phyloP scores from a whole-genome alignment of 2,797 vertebrate genomes.

The Girardinus metallicus region DNA sequence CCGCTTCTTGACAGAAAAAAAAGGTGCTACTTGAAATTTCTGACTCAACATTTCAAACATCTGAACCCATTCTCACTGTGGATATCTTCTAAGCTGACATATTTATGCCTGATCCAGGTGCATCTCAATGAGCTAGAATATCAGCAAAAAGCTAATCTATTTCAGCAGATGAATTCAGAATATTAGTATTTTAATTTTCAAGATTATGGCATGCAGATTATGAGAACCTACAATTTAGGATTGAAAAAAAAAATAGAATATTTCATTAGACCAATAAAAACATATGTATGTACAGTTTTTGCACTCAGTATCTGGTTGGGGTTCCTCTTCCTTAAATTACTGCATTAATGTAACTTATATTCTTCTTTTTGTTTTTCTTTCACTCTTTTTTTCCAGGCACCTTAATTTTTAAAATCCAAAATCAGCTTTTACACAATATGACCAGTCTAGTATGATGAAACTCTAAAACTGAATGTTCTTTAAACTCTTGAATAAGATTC shows the following conservation, averaged over 20 bases:
- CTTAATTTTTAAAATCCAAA: neutral
- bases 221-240: neutral
- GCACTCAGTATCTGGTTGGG: neutral
- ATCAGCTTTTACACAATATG: neutral
- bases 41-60: conserved; percentile 46
- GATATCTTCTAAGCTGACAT: conserved; percentile 41
- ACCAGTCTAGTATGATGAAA: neutral
- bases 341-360: neutral
- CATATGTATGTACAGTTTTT: neutral
- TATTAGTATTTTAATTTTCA: neutral
- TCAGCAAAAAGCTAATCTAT: neutral
- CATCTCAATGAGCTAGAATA: neutral
- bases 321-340: neutral
- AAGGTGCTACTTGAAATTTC: conserved; percentile 66
- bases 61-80: conserved; percentile 42
- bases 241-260: neutral
- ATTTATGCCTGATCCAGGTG: conserved; percentile 38
- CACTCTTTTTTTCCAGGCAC: neutral
- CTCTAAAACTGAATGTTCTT: neutral
- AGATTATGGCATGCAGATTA: neutral
- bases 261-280: neutral
- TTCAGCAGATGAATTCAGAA: neutral
- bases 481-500: neutral
- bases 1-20: conserved; percentile 45
- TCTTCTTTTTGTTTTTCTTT: neutral